Evolutionary conservation across 2,888 invertebrate genomes (phyloP).

Genomic region (Megamerina dolium): DNA sequence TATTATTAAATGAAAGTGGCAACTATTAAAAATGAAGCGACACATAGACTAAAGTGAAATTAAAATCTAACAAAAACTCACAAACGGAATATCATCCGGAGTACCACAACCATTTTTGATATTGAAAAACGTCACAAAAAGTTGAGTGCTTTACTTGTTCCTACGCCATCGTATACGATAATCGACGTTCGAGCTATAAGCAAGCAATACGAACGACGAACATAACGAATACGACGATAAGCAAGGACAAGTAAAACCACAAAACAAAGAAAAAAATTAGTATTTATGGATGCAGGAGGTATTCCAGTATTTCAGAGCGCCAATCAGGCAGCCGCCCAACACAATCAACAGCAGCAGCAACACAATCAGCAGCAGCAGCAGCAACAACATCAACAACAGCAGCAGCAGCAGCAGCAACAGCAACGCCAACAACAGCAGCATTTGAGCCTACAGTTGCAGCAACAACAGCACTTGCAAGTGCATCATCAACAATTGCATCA

Average conservation of each 20-base stretch:
- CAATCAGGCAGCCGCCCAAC: conserved; percentile 50
- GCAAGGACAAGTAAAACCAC: conserved; percentile 34
- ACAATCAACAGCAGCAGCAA: conserved; percentile 43
- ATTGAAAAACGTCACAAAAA: not conserved
- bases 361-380: conserved; percentile 55
- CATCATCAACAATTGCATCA: conserved; percentile 32
- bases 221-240: no score
- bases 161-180: not conserved
- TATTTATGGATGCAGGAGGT: conserved; percentile 52
- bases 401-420: conserved; percentile 36
- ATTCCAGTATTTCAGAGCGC: conserved; percentile 51
- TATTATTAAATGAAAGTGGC: no score
- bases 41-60: no score
- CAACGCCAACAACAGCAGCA: conserved; percentile 29
- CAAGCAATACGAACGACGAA: conserved; percentile 10
- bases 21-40: no score
- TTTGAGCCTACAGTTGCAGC: conserved; percentile 35
- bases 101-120: no score
- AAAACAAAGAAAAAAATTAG: conserved; percentile 34
- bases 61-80: no score
- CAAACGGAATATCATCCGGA: no score
- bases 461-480: conserved; percentile 36
- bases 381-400: conserved; percentile 53
- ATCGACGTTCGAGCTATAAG: conserved; percentile 1
- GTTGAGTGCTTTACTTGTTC: conserved; percentile 4